Evolutionary conservation across 2,113 vertebrate genomes (phyloP).

Genomic region (Phrynocephalus versicolor): DNA sequence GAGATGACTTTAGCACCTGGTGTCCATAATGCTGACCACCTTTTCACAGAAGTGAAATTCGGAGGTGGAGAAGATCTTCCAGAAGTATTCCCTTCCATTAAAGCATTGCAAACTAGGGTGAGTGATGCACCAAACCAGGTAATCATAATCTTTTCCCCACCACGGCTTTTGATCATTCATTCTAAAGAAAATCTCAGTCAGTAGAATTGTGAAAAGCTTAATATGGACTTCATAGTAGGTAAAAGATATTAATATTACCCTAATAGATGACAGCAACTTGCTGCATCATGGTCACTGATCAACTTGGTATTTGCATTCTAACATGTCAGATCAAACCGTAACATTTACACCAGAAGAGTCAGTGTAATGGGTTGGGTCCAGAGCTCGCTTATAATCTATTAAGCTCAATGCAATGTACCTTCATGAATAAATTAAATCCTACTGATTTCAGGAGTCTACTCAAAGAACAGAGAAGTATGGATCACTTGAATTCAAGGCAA

Average conservation of each 20-base stretch:
- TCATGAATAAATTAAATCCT: too few species aligned
- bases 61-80: background rate
- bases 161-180: background rate
- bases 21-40: too few species aligned
- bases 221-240: background rate
- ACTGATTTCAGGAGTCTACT: background rate
- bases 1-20: background rate
- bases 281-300: background rate
- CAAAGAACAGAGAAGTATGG: background rate
- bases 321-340: background rate
- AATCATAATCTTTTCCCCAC: background rate
- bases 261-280: background rate
- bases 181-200: background rate
- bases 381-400: too few species aligned
- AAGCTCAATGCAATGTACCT: too few species aligned
- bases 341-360: background rate
- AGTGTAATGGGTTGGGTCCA: background rate
- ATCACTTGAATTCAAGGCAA: background rate
- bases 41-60: background rate
- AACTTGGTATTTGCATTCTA: background rate
- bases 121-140: background rate
- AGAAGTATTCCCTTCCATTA: background rate
- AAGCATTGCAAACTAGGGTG: background rate
- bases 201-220: background rate
- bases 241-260: background rate